phyloP scores from a whole-genome alignment of 2,888 invertebrate genomes.

The Arenicola marina region DNA sequence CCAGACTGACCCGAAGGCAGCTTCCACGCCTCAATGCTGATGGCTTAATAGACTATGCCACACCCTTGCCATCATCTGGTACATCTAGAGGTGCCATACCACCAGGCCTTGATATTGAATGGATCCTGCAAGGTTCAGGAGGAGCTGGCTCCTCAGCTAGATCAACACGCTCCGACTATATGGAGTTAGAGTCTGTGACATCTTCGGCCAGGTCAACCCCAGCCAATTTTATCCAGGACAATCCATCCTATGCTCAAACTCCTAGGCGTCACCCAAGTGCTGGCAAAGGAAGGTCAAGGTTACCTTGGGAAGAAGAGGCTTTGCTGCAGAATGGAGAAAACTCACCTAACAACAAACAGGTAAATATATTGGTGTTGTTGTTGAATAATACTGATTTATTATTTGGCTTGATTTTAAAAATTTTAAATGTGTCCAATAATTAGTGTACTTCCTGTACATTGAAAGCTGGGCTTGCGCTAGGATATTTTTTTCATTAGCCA shows the following conservation, averaged over 20 bases:
- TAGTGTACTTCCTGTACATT: too few species aligned
- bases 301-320: constrained; percentile 60
- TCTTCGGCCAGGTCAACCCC: constrained; percentile 30
- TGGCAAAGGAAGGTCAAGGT: constrained; percentile 48
- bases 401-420: too few species aligned
- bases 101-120: constrained; percentile 73
- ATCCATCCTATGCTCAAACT: constrained; percentile 30
- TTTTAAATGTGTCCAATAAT: too few species aligned
- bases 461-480: too few species aligned
- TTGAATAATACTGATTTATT: too few species aligned
- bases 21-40: constrained; percentile 73
- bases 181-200: constrained; percentile 48
- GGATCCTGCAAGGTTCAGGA: constrained; percentile 70
- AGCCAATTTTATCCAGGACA: constrained; percentile 35
- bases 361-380: neutral
- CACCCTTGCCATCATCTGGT: constrained; percentile 66
- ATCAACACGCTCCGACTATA: constrained; percentile 42
- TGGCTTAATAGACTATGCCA: constrained; percentile 76
- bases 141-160: constrained; percentile 44
- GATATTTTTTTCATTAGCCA: too few species aligned
- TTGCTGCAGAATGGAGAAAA: too few species aligned
- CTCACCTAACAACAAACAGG: too few species aligned
- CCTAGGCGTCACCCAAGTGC: constrained; percentile 54
- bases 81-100: constrained; percentile 42
- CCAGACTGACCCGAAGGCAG: constrained; percentile 75